A percentile compares a stretch with the other conserved stretches of the same genome.
Conservation (phyloP, 2,113 vertebrate genomes). For the Atrichornis clamosus region DNA sequence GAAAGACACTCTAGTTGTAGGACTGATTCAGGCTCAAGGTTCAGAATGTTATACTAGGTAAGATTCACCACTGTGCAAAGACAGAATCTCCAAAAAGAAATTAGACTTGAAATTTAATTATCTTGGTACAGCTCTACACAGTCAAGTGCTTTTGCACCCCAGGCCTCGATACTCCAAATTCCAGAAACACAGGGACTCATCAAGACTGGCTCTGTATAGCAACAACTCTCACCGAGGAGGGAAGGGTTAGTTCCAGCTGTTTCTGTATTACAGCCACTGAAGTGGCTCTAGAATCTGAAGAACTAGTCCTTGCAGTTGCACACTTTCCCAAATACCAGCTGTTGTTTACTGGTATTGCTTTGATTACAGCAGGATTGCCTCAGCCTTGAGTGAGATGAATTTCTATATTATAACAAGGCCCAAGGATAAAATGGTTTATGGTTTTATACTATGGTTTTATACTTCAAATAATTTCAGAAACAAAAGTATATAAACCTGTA, state of each 20-base stretch:
- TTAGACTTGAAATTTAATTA: background rate
- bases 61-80: background rate
- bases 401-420: background rate
- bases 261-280: background rate
- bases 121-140: background rate
- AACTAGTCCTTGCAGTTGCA: background rate
- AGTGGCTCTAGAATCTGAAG: background rate
- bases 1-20: background rate
- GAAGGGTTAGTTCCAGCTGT: background rate
- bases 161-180: background rate
- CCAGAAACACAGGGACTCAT: background rate
- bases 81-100: background rate
- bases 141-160: background rate
- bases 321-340: background rate
- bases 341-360: background rate
- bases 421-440: background rate
- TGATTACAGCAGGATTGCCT: background rate
- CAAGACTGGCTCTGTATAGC: background rate
- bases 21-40: background rate
- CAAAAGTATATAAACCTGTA: background rate
- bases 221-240: background rate
- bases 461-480: background rate
- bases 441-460: background rate
- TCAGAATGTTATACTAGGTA: background rate
- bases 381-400: background rate